Percentiles rank a stretch among this genome's conserved stretches.
Evolutionary conservation across 2,113 vertebrate genomes (phyloP).

Genomic region (Myotis lucifugus): DNA sequence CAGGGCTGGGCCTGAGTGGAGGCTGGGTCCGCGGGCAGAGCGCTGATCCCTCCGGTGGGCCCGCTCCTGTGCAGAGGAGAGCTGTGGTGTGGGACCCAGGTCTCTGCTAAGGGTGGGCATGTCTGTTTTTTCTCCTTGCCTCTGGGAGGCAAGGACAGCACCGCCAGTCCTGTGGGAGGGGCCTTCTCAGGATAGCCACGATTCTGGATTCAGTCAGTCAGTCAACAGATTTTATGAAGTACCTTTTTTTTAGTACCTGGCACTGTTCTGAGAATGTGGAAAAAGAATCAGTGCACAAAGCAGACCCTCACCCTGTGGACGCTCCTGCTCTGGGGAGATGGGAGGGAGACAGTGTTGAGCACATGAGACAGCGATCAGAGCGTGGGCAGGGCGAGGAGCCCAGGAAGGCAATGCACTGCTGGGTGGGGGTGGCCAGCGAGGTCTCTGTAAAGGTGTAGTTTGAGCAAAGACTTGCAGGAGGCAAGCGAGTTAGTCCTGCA

Average conservation of each 20-base stretch:
- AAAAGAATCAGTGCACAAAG: background rate
- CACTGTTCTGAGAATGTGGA: background rate
- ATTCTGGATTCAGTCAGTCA: background rate
- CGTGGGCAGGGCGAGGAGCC: too few species aligned
- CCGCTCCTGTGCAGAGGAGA: background rate
- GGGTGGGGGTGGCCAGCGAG: background rate
- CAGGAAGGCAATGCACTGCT: fast-evolving
- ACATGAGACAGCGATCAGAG: too few species aligned
- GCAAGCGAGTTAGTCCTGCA: background rate
- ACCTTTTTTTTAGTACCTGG: background rate
- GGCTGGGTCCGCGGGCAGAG: fast-evolving
- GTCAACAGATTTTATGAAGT: background rate
- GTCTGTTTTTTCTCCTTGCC: background rate
- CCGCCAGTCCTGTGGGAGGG: background rate
- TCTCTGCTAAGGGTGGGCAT: background rate
- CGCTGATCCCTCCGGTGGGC: background rate
- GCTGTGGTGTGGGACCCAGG: background rate
- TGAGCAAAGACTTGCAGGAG: background rate
- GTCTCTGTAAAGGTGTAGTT: background rate
- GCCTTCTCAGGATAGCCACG: background rate
- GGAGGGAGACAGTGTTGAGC: too few species aligned
- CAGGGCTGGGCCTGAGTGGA: background rate
- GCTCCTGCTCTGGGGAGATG: background rate
- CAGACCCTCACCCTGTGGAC: background rate
- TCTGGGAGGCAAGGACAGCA: background rate